Base-by-base conservation (phyloP, 2,797 vertebrate genomes). In the Argyrosomus regius region DNA sequence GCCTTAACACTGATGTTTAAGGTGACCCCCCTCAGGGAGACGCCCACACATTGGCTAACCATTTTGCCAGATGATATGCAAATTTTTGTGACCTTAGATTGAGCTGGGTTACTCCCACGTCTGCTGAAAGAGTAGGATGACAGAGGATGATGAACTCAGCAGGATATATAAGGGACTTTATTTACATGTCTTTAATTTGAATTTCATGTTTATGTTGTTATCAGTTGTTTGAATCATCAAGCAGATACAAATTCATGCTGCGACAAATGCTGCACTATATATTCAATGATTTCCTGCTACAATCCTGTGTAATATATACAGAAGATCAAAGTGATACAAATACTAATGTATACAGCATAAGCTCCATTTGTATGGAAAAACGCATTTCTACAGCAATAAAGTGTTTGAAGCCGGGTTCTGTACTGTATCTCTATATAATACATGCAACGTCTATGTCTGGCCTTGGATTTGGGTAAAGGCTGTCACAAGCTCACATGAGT, bases 401-500 rank as follows among this genome's bases (percentile, higher is more conserved):
- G 64, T 66, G 56, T 86, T 76, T 86, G 83, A 88, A 75, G 61
- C 78, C 31, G 28, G 73, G 65, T 74, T 86, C 58, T 81, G 57
- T 78, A 87, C 86, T 92, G 90, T 88, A 87, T 88, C 78, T 90
- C 66, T 78, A 85, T 92, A 90, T 94, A 93, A 94, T 90, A 86
- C 91, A 94, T 91, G 89, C 92, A 90, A 87, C 65, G 58, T 91
- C 91, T 86, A 87, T 86, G 90, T 94, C 93, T 92, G 91, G 93
- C 89, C 89, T 91, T 84, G 91, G 94, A 95, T 96, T 95, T 95
- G 93, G 93, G 88, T 91, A 92, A 91, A 92, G 91, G 91, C 93
- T 93, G 93, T 94, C 92, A 93, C 93, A 89, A 93, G 93, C 94
- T 93, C 95, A 95, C 94, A 95, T 93, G 92, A 95, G 94, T 93